Base-by-base conservation (phyloP, 2,113 vertebrate genomes). In the Pteruthius melanotis region DNA sequence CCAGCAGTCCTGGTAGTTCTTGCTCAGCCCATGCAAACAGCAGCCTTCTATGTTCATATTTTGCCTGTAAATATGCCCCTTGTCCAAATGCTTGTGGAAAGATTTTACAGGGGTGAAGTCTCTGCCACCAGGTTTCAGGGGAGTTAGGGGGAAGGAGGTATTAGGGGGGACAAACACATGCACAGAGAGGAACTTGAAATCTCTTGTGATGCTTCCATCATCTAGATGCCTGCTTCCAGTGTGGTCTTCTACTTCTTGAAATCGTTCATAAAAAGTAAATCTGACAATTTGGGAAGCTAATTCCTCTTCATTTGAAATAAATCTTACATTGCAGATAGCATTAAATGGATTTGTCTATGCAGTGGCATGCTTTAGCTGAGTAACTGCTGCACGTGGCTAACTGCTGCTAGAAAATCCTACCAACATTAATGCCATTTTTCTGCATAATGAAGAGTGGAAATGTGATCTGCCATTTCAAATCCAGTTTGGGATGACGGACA, bases 121-220 rank as follows among this genome's bases (percentile, higher is more conserved):
- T 7, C 63, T 69, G 45, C 39, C 16, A 21, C 13, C 74, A 54
- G 39, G 28, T 30, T 14, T 5, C 53, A 10, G 6, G 35, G 10
- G 5, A 4, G 4, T 33, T 2, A 33, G 33, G 68, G 33, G 9
- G 11, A 78, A 13, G 47, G 69, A 63, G 13, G 4, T 12, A 7
- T 31, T 4, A 0, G 0, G 15, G 15, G n/a, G 31, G 3, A 53
- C 59, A 89, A 66, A 54, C 0, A 1, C 15, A 0, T 2, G 15
- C 28, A 57, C 37, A 31, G 31, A 57, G 13, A 49, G 13, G 4
- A 14, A 45, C 14, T 57, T 61, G 0, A 13, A 11, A 30, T 13
- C 18, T 44, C 33, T n/a, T 39, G 10, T 30, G 35, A 68, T 42
- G 53, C 15, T 57, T 37, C 37, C 24, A 39, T 17, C n/a, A 9